These are phyloP conservation scores for Apteryx mantelli DNA, from an alignment of 2,113 vertebrate genomes.

Conservation along the genomic window DNA sequence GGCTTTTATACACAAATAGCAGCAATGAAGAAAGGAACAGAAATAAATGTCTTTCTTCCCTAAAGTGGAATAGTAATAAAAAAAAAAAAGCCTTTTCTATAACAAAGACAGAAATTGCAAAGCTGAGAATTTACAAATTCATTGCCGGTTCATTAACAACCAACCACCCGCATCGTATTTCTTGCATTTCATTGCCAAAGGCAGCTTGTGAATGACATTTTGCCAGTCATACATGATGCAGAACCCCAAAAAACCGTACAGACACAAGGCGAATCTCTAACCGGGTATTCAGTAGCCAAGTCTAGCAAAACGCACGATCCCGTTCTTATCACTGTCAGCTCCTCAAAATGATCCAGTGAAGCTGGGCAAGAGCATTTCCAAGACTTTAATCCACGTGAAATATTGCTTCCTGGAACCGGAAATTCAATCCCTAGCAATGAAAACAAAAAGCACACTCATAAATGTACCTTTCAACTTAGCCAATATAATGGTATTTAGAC, in stretches of 20 bases:
- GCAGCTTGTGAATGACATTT: background rate
- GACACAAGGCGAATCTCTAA: background rate
- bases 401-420: conserved; percentile 66
- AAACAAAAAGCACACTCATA: conserved; percentile 48
- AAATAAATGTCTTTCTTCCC: background rate
- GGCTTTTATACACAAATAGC: background rate
- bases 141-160: conserved; percentile 18
- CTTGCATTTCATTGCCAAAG: background rate
- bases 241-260: background rate
- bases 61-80: background rate
- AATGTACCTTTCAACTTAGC: conserved; percentile 27
- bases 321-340: conserved; percentile 1
- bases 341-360: conserved; percentile 34
- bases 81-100: background rate
- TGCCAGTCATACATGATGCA: accelerated
- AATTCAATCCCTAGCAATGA: conserved; percentile 56
- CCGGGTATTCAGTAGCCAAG: background rate
- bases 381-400: conserved; percentile 58
- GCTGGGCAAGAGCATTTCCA: conserved; percentile 41
- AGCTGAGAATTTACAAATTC: conserved; percentile 2
- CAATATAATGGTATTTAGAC: conserved; percentile 21
- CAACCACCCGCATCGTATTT: background rate
- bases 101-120: background rate
- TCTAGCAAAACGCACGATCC: background rate
- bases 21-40: background rate